Percentiles rank a stretch among this genome's conserved stretches.
These are phyloP conservation scores for Drosophila setifemur DNA, from an alignment of 1,140 invertebrate genomes.

Conservation along the genomic window DNA sequence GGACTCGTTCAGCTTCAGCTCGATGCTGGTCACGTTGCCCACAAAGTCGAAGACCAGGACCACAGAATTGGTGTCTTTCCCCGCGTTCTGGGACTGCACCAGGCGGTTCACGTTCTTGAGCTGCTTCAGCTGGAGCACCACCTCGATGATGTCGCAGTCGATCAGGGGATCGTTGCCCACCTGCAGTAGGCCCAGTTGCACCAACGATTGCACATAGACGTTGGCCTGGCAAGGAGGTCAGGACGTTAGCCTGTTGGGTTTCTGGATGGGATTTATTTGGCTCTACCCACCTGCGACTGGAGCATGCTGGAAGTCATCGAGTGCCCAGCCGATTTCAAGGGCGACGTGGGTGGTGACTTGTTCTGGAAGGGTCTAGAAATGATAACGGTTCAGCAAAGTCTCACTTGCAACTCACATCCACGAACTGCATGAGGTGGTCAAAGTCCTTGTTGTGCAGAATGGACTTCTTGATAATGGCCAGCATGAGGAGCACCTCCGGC, in stretches of 20 bases:
- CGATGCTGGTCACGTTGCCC: constrained; percentile 62
- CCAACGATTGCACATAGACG: constrained; percentile 70
- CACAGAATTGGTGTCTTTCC: constrained; percentile 22
- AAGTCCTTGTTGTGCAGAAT: constrained; percentile 59
- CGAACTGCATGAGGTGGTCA: constrained; percentile 50
- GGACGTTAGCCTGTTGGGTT: background rate
- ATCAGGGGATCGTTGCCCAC: constrained; percentile 72
- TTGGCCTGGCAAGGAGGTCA: constrained; percentile 33
- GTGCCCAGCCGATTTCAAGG: constrained; percentile 48
- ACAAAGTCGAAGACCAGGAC: constrained; percentile 72
- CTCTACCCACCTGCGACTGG: constrained; percentile 54
- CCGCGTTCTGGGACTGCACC: constrained; percentile 35
- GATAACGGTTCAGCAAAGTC: background rate
- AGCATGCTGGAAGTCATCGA: constrained; percentile 69
- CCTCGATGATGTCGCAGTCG: constrained; percentile 72
- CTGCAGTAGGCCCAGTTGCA: constrained; percentile 69
- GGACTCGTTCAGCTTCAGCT: constrained; percentile 50
- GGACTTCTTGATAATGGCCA: constrained; percentile 69
- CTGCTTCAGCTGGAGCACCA: constrained; percentile 64
- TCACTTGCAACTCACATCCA: constrained; percentile 23
- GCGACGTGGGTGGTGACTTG: constrained; percentile 24
- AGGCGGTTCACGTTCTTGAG: constrained; percentile 56
- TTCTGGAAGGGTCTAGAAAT: constrained; percentile 1
- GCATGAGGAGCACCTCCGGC: constrained; percentile 64
- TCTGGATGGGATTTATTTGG: no score